Evolutionary conservation across 1,140 invertebrate genomes (phyloP).

Genomic region (Drosophila nasuta): DNA sequence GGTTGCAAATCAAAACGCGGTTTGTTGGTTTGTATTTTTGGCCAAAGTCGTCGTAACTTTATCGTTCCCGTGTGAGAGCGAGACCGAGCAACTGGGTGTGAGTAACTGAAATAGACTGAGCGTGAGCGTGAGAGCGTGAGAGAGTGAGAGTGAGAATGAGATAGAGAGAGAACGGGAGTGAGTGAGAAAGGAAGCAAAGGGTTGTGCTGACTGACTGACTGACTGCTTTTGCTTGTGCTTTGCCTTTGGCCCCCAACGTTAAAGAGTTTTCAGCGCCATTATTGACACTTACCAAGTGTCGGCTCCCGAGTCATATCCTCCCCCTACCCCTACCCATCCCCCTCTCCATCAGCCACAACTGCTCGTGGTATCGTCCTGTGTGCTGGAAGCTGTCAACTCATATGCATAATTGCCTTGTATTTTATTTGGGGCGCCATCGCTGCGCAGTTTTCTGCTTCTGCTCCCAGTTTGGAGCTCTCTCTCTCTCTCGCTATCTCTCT

Average conservation of each 20-base stretch:
- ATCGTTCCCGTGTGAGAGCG: constrained; percentile 38
- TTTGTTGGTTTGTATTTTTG: constrained; percentile 83
- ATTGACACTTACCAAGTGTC: constrained; percentile 74
- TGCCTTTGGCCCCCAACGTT: constrained; percentile 27
- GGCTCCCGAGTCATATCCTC: background rate
- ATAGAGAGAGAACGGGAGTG: constrained; percentile 1
- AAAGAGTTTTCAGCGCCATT: constrained; percentile 79
- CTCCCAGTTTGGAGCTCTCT: constrained; percentile 44
- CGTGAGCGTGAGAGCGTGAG: background rate
- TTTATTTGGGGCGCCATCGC: constrained; percentile 61
- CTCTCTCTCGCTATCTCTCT: constrained; percentile 26
- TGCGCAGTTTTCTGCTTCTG: constrained; percentile 57
- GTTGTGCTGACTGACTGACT: background rate
- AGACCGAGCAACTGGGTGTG: constrained; percentile 9
- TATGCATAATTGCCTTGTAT: constrained; percentile 80
- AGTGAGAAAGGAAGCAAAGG: background rate
- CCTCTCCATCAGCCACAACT: background rate
- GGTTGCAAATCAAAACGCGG: constrained; percentile 83
- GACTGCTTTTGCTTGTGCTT: constrained; percentile 2
- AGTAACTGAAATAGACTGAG: constrained; percentile 8
- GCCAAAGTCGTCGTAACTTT: constrained; percentile 81
- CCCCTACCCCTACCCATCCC: background rate
- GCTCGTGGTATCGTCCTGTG: background rate
- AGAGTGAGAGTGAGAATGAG: background rate
- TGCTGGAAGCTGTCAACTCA: constrained; percentile 79